Evolutionary conservation across 64 coral and sea anemone species (phyloP), one percentile per base, ranked within the genome.

Genomic region (Stichodactyla mertensii): DNA sequence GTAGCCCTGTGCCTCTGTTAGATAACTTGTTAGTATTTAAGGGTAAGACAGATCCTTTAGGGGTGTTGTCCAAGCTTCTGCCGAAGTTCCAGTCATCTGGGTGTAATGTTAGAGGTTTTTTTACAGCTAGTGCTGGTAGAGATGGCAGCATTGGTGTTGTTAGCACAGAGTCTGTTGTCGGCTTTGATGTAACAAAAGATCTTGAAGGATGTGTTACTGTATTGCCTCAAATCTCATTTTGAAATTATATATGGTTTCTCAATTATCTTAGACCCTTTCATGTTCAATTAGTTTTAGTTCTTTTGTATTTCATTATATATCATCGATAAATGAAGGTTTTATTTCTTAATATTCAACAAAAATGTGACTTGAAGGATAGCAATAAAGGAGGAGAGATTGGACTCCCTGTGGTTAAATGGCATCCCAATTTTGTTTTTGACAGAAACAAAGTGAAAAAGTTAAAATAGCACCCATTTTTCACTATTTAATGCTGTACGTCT

Each of bases 1-100:
- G 83, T 87, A 89, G 88, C 64, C 69, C 83, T 51, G 87, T 95
- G 5, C 66, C 77, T 77, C 84, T 95, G n/a, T 87, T 86, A 27
- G 93, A 61, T 87, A 89, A 95, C 57, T 18, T 92, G 4, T 55
- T 83, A 20, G 54, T 95, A 26, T 86, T 27, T 22, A 86, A 82
- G 77, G 82, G 55, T 24, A 89, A 82, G 64, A 56, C 74, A 77
- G 89, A 92, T 20, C 87, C 90, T 22, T 52, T 82, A 14, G 77
- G 85, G 55, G 87, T 89, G 26, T 56, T 89, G 70, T 18, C 85
- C 22, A 87, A 95, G 36, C 27, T 95, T 54, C 22, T 92, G 55
- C 57, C 93, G 2, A 83, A 87, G 0, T 82, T 95, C 5, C 36
- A 82, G 55, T 64, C 55, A 19, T 36, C 88, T 54, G 77, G 87